phyloP scores from a whole-genome alignment of 2,113 vertebrate species.

The Himantopus leucocephalus region DNA sequence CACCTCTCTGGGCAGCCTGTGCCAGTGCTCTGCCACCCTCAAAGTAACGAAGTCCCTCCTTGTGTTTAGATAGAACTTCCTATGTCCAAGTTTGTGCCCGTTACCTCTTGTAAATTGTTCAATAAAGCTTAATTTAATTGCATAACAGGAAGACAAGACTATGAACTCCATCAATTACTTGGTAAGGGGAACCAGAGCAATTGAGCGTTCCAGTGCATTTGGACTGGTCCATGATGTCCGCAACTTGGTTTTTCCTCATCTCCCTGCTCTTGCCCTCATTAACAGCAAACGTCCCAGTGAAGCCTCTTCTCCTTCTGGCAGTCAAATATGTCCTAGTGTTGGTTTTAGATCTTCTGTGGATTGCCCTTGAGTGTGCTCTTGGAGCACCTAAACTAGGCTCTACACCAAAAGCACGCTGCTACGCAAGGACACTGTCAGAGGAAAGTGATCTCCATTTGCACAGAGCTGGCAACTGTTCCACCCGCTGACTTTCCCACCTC shows the following conservation, averaged over 20 bases:
- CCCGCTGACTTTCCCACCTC: conserved; percentile 18
- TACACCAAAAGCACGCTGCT: background rate
- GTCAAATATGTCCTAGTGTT: too few species aligned
- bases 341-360: fast-evolving
- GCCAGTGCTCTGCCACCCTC: too few species aligned
- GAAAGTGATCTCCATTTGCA: fast-evolving
- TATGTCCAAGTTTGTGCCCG: too few species aligned
- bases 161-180: background rate
- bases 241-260: background rate
- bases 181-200: background rate
- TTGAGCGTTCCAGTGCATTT: fast-evolving
- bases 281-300: fast-evolving
- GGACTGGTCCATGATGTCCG: too few species aligned
- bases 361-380: background rate
- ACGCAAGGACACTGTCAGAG: background rate
- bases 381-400: background rate
- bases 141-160: background rate
- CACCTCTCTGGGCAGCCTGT: too few species aligned
- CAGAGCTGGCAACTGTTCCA: background rate
- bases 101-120: background rate
- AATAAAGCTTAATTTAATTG: background rate
- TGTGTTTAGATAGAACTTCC: too few species aligned
- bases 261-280: background rate
- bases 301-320: background rate
- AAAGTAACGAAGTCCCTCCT: too few species aligned